Percentiles rank a stretch among this genome's conserved stretches.
Conservation (phyloP, 2,113 vertebrate genomes). For the Epinephelus fuscoguttatus region DNA sequence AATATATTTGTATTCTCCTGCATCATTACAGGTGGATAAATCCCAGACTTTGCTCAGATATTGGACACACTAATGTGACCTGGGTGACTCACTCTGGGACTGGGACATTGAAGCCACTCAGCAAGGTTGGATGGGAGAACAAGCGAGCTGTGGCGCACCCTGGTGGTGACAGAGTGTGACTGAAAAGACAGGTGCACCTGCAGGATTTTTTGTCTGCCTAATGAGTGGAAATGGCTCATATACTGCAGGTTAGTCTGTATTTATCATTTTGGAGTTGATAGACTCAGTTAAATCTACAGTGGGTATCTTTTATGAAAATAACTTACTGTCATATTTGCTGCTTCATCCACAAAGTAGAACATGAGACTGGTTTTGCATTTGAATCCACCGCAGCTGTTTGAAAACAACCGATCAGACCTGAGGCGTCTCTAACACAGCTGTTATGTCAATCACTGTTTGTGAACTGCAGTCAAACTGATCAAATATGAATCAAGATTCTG, state of each 20-base stretch:
- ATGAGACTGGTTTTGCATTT: no score
- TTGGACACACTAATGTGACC: not conserved
- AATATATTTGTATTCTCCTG: not conserved
- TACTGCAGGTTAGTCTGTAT: not conserved
- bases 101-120: not conserved
- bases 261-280: not conserved
- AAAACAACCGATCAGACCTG: no score
- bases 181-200: constrained; percentile 20
- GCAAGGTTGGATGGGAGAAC: not conserved
- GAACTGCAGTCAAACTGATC: no score
- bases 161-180: constrained; percentile 49
- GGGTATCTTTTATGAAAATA: no score
- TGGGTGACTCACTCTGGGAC: constrained; percentile 17
- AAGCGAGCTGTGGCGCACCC: constrained; percentile 60
- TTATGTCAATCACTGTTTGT: no score
- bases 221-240: not conserved
- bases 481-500: no score
- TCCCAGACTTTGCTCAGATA: not conserved
- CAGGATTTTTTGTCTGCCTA: not conserved
- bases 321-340: no score
- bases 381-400: no score
- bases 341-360: no score
- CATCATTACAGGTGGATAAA: constrained; percentile 10
- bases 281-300: not conserved
- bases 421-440: no score